Base-by-base conservation (phyloP, 2,797 vertebrate genomes). In the Pangasius larnaudii region DNA sequence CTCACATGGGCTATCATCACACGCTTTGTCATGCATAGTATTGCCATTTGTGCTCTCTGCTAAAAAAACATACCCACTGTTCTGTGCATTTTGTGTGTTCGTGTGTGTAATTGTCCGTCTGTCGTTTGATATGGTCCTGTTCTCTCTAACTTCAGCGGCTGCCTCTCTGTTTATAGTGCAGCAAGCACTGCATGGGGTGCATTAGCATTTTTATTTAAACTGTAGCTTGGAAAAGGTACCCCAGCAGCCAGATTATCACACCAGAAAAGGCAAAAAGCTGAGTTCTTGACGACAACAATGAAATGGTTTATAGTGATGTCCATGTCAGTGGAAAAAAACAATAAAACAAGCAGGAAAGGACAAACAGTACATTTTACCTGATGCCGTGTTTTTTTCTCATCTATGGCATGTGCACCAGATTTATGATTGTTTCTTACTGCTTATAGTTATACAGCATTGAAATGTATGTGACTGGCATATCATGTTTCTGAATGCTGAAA, bases 201-300 rank as follows among this genome's bases (percentile, higher is more conserved):
- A 95, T 96, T 95, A 95, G 95, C 94, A 95, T 94, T 95, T 89
- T 90, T 93, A 91, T 94, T 95, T 94, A 91, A 91, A 91, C 92
- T 77, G 89, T 85, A 93, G 87, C 91, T 94, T 85, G 69, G 91
- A 81, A 94, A 95, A 94, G 94, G 93, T 96, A 95, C 94, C 95
- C 94, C 93, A 92, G 93, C 89, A 87, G 92, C 91, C 91, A 92
- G 91, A 93, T 95, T 94, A 94, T 95, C 92, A 90, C 88, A 89
- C 78, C 89, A 86, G 89, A 92, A 46, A 92, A 92, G 71, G 93
- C 89, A 90, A 94, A 46, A 94, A 87, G 87, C 91, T 87, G 86
- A 90, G 93, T 93, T 90, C n/a, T 88, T 85, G 22, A 36, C 65
- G 87, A 81, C 90, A 92, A 93, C 94, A 89, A 91, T 87, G 65